Evolutionary conservation across 2,888 invertebrate species (phyloP).

Genomic region (Entomobrya proxima): DNA sequence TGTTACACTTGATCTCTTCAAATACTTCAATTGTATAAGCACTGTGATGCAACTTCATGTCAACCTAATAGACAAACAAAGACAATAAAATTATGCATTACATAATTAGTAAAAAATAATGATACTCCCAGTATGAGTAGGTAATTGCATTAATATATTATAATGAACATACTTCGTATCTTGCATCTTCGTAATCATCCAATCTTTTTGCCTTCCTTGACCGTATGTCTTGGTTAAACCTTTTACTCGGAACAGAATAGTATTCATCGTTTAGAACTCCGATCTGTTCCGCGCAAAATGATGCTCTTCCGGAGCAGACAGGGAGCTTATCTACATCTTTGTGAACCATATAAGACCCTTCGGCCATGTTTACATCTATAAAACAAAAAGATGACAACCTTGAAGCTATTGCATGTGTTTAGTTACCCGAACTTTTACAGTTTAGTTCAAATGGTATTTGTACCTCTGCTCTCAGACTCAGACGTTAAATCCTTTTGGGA

Average conservation of each 20-base stretch:
- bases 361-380: not conserved
- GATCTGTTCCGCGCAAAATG: not conserved
- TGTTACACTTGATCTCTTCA: not conserved
- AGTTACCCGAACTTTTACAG: too few species aligned
- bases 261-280: constrained; percentile 4
- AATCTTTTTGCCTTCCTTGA: not conserved
- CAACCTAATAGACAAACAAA: not conserved
- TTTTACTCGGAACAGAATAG: not conserved
- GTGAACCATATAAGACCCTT: not conserved
- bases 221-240: not conserved
- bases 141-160: not conserved
- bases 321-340: not conserved
- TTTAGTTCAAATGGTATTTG: too few species aligned
- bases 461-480: too few species aligned
- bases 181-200: constrained; percentile 2
- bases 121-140: not conserved
- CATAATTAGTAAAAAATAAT: not conserved
- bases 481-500: too few species aligned
- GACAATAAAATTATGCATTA: not conserved
- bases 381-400: not conserved
- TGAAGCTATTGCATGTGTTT: too few species aligned
- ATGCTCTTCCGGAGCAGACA: not conserved
- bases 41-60: not conserved
- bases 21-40: not conserved
- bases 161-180: constrained; percentile 8